These are phyloP conservation scores for Malthinus flaveolus DNA, from an alignment of 2,888 invertebrate species.

Conservation along the genomic window DNA sequence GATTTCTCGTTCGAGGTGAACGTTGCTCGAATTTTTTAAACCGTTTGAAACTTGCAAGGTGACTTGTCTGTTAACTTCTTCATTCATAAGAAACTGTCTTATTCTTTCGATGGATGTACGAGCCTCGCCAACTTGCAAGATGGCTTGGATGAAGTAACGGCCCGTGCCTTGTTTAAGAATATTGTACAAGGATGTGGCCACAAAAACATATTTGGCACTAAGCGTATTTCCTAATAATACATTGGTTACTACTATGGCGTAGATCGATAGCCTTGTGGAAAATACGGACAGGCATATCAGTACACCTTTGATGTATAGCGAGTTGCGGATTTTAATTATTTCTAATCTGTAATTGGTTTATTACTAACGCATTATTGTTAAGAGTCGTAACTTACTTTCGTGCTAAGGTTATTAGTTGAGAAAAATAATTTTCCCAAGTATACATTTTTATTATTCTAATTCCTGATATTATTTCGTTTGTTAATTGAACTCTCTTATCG, in stretches of 20 bases:
- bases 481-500: conserved; percentile 86
- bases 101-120: conserved; percentile 72
- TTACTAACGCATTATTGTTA: neutral
- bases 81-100: conserved; percentile 57
- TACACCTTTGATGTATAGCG: conserved; percentile 73
- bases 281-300: conserved; percentile 83
- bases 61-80: neutral
- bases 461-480: conserved; percentile 86
- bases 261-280: conserved; percentile 80
- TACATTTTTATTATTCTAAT: conserved; percentile 94
- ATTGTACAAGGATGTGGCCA: conserved; percentile 87
- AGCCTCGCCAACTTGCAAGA: conserved; percentile 77
- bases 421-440: conserved; percentile 86
- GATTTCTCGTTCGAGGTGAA: neutral
- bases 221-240: conserved; percentile 69
- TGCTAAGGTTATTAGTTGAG: conserved; percentile 69
- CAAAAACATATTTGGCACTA: conserved; percentile 80
- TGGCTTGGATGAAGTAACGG: conserved; percentile 82
- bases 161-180: conserved; percentile 84
- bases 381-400: conserved; percentile 64
- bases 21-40: neutral
- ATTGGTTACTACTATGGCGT: conserved; percentile 76
- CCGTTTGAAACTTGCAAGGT: neutral
- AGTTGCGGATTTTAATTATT: conserved; percentile 68
- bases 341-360: conserved; percentile 59